These are phyloP conservation scores for Rhynchophorus ferrugineus DNA, from an alignment of 1,140 invertebrate genomes.

Conservation along the genomic window DNA sequence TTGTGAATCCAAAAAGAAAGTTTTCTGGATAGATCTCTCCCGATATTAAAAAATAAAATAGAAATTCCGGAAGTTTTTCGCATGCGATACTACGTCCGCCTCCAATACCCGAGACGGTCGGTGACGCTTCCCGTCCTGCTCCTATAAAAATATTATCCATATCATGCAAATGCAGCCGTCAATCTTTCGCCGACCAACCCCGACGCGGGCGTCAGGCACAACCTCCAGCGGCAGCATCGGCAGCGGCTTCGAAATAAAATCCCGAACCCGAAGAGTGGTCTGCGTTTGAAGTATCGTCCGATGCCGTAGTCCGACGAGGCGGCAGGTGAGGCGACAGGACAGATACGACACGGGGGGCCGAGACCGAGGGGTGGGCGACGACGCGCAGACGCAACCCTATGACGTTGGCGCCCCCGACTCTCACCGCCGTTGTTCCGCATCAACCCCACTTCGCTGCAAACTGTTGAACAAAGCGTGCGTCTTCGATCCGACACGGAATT, in stretches of 20 bases:
- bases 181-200: constrained; percentile 6
- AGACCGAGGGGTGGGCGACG: constrained; percentile 10
- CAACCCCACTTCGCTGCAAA: constrained; percentile 38
- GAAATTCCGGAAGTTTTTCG: no score
- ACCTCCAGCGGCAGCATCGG: not conserved
- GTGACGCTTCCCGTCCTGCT: no score
- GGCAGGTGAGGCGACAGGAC: constrained; percentile 32
- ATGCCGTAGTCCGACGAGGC: constrained; percentile 25
- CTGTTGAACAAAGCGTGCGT: constrained; percentile 30
- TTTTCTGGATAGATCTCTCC: no score
- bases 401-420: constrained; percentile 34
- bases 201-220: no score
- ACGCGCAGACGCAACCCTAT: constrained; percentile 30
- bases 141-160: constrained; percentile 4
- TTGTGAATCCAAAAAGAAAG: no score
- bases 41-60: no score
- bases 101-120: no score
- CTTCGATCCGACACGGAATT: constrained; percentile 23
- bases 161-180: constrained; percentile 14
- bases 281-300: constrained; percentile 22
- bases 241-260: constrained; percentile 18
- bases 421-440: constrained; percentile 28
- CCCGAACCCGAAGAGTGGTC: constrained; percentile 5
- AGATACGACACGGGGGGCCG: constrained; percentile 24
- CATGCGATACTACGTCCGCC: no score